Conservation (phyloP, 2,888 invertebrate genomes). For the Euspilapteryx auroguttella region DNA sequence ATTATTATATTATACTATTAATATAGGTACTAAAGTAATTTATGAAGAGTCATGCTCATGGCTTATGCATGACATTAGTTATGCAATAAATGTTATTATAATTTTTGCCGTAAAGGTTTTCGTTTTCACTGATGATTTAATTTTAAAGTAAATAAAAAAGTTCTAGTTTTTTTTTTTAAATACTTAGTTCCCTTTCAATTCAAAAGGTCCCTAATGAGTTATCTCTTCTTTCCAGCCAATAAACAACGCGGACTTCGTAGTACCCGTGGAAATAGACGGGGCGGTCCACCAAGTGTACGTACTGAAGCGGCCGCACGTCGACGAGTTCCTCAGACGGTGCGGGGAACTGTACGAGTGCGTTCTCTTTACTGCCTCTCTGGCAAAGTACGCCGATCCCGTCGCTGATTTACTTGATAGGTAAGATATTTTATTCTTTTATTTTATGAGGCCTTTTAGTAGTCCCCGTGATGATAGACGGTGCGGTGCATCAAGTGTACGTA, state of each 20-base stretch:
- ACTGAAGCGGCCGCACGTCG: constrained; percentile 97
- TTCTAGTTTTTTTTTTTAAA: too few relatives aligned
- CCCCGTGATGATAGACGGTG: constrained; percentile 99
- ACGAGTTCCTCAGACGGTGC: constrained; percentile 97
- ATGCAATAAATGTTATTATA: too few relatives aligned
- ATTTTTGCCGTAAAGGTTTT: too few relatives aligned
- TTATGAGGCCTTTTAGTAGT: too few relatives aligned
- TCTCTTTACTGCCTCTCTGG: constrained; percentile 97
- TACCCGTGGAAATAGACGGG: constrained; percentile 99
- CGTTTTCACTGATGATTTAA: too few relatives aligned
- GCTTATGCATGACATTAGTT: too few relatives aligned
- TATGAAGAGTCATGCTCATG: too few relatives aligned
- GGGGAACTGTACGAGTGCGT: constrained; percentile 99
- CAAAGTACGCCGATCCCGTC: constrained; percentile 99
- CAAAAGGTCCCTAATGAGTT: background rate
- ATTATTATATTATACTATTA: too few relatives aligned
- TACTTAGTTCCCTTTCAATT: too few relatives aligned
- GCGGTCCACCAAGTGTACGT: constrained; percentile 99
- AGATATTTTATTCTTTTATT: too few relatives aligned
- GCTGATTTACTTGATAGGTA: constrained; percentile 92
- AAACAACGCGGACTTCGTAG: constrained; percentile 99
- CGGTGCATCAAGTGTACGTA: constrained; percentile 98
- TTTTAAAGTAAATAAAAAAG: too few relatives aligned
- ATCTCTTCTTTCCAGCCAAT: constrained; percentile 78
- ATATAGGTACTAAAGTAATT: too few relatives aligned